These are phyloP conservation scores for Polietes domitor DNA, from an alignment of 2,888 invertebrate species.

Conservation along the genomic window DNA sequence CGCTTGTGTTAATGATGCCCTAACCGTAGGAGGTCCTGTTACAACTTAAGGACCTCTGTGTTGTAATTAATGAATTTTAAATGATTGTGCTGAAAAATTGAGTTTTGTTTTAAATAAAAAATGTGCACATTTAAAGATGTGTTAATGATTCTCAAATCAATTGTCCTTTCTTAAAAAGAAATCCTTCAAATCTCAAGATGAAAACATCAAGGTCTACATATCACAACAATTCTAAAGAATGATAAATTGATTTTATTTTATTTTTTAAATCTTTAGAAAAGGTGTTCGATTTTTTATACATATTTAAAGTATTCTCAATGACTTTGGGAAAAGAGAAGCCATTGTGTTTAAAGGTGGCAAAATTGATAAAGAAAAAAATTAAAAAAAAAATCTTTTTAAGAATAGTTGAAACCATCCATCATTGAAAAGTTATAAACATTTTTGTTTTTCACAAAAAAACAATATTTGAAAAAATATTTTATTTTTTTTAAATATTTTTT, in stretches of 20 bases:
- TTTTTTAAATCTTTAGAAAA: background rate
- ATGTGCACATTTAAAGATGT: background rate
- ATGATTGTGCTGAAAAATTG: slow-evolving; percentile 1
- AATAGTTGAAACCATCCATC: too few relatives aligned
- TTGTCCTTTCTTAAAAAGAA: background rate
- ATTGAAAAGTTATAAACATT: too few relatives aligned
- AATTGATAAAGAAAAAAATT: too few relatives aligned
- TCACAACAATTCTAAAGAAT: background rate
- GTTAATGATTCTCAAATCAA: background rate
- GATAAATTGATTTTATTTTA: background rate
- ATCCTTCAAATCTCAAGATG: background rate
- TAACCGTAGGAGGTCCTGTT: background rate
- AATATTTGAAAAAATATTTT: background rate
- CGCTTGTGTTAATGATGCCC: background rate
- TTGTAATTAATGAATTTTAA: slow-evolving; percentile 5
- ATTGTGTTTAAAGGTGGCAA: too few relatives aligned
- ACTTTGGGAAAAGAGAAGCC: too few relatives aligned
- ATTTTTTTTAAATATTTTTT: too few relatives aligned
- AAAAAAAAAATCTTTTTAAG: background rate
- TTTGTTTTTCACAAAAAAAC: too few relatives aligned
- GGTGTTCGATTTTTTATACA: background rate
- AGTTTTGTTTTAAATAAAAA: background rate
- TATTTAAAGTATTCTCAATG: too few relatives aligned
- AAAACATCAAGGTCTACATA: background rate
- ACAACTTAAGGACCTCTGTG: background rate